Evolutionary conservation across 2,888 invertebrate species (phyloP).

Genomic region (Papilio demoleus): DNA sequence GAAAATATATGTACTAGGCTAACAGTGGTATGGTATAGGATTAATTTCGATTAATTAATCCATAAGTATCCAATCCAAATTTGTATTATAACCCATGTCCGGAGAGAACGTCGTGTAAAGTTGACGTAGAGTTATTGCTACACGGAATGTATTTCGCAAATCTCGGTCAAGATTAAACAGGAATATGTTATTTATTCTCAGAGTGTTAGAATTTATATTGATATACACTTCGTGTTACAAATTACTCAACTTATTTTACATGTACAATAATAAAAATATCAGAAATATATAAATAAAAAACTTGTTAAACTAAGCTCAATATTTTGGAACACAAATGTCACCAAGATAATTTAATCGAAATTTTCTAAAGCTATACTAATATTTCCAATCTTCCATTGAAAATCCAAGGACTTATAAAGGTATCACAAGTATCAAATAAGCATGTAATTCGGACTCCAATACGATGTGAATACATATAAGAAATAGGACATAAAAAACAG

Average conservation of each 20-base stretch:
- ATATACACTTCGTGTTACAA: not conserved
- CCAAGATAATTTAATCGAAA: no score
- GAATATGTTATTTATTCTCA: conserved; percentile 47
- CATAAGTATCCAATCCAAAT: not conserved
- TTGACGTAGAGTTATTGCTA: conserved; percentile 48
- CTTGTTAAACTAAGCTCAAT: no score
- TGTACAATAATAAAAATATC: not conserved
- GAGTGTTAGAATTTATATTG: not conserved
- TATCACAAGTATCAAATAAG: no score
- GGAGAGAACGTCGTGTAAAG: conserved; percentile 6
- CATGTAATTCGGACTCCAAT: no score
- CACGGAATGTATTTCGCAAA: conserved; percentile 54
- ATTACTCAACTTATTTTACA: not conserved
- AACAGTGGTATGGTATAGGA: no score
- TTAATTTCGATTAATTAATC: not conserved
- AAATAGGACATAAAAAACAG: not conserved
- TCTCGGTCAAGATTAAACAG: conserved; percentile 56
- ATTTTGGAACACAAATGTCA: no score
- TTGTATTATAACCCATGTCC: conserved; percentile 12
- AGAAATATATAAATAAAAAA: not conserved
- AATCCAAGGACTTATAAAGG: no score
- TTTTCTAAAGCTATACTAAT: no score
- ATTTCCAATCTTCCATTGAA: no score
- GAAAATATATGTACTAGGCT: no score
- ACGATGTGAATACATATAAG: not conserved